These are phyloP conservation scores for Hipposideros larvatus DNA, from an alignment of 2,797 vertebrate species.

Conservation along the genomic window DNA sequence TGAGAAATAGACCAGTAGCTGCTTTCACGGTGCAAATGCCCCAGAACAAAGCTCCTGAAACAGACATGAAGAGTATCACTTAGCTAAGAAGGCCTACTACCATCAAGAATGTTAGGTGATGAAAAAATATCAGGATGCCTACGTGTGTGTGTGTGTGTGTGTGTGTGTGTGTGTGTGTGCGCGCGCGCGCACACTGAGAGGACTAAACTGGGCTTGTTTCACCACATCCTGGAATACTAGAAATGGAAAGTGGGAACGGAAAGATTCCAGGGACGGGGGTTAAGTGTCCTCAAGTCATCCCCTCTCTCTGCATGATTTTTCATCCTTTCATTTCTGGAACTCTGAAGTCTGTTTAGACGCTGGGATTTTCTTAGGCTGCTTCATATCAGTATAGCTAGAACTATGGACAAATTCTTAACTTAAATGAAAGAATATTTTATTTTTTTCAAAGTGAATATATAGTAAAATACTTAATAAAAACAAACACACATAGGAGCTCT, in stretches of 20 bases:
- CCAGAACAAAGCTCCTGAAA: conserved; percentile 5
- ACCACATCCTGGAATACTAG: neutral
- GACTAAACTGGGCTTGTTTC: neutral
- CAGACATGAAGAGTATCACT: neutral
- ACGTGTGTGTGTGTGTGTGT: too few relatives aligned
- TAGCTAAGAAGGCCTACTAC: neutral
- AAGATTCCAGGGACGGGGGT: neutral
- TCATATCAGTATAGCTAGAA: neutral
- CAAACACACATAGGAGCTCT: neutral
- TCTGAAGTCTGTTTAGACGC: neutral
- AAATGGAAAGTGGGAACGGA: neutral
- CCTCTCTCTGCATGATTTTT: neutral
- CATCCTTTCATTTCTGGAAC: conserved; percentile 6
- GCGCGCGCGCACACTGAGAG: too few relatives aligned
- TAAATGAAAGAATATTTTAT: neutral
- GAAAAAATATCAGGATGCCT: neutral
- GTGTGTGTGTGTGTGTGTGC: too few relatives aligned
- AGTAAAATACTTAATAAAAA: conserved; percentile 32
- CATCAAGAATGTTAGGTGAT: neutral
- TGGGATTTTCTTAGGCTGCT: neutral
- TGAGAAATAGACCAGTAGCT: neutral
- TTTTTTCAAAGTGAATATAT: neutral
- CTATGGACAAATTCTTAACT: neutral
- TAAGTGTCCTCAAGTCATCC: neutral
- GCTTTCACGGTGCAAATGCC: neutral